Evolutionary conservation across 2,888 invertebrate species (phyloP).

Genomic region (Apotomis betuletana): DNA sequence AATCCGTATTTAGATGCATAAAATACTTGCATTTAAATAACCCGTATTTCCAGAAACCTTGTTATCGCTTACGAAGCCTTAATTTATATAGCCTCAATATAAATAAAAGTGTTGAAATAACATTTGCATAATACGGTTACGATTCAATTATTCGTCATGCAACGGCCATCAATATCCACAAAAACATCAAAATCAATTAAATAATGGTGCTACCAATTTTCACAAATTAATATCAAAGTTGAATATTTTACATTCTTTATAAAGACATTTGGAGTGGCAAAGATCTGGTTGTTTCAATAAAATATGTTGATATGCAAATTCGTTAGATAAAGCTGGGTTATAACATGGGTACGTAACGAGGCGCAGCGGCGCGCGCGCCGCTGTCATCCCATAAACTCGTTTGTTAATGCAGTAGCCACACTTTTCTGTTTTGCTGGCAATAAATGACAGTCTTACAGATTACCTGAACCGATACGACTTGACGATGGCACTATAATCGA

Average conservation of each 20-base stretch:
- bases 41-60: background rate
- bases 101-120: background rate
- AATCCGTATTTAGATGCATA: too few species aligned
- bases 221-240: slow-evolving; percentile 47
- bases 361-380: slow-evolving; percentile 45
- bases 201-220: slow-evolving; percentile 32
- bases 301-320: slow-evolving; percentile 69
- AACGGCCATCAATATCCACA: slow-evolving; percentile 30
- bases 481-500: slow-evolving; percentile 21
- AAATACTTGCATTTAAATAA: too few species aligned
- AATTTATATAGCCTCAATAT: background rate
- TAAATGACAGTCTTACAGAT: slow-evolving; percentile 57
- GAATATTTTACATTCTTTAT: slow-evolving; percentile 62
- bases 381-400: slow-evolving; percentile 51
- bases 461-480: slow-evolving; percentile 50
- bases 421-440: slow-evolving; percentile 53
- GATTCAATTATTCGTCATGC: slow-evolving; percentile 23
- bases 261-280: slow-evolving; percentile 68
- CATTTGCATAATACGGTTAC: slow-evolving; percentile 5
- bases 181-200: slow-evolving; percentile 28
- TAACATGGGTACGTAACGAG: slow-evolving; percentile 67
- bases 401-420: slow-evolving; percentile 53
- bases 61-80: background rate
- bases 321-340: slow-evolving; percentile 68
- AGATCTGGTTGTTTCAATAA: slow-evolving; percentile 58